Conservation (phyloP, 2,888 invertebrate species). For the Microplitis manilae region DNA sequence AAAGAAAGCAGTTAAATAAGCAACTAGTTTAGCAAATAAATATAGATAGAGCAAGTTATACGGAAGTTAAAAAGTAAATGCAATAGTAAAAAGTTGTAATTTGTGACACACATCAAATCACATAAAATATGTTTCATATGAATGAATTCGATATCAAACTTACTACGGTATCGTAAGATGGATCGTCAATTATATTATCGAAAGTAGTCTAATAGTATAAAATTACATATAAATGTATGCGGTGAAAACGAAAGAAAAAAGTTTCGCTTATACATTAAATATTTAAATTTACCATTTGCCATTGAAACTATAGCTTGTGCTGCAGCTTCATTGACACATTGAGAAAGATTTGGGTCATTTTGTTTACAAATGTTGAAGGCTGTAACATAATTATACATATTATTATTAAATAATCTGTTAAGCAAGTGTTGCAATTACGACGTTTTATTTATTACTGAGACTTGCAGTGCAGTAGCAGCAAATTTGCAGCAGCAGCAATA, state of each 20-base stretch:
- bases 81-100: too few relatives aligned
- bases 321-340: constrained; percentile 76
- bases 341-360: constrained; percentile 73
- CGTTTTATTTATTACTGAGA: constrained; percentile 37
- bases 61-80: too few relatives aligned
- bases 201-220: too few relatives aligned
- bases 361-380: constrained; percentile 75
- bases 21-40: not conserved
- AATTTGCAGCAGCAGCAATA: not conserved
- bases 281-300: constrained; percentile 73
- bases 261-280: not conserved
- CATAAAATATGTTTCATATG: too few relatives aligned
- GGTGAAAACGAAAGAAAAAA: too few relatives aligned
- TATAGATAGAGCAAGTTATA: not conserved
- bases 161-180: too few relatives aligned
- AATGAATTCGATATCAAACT: too few relatives aligned
- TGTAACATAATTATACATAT: constrained; percentile 59
- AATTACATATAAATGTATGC: too few relatives aligned
- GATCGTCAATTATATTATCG: too few relatives aligned
- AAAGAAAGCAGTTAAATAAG: too few relatives aligned
- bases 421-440: constrained; percentile 22
- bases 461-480: not conserved
- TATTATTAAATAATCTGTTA: not conserved
- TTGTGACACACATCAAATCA: too few relatives aligned
- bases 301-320: constrained; percentile 75